Conservation (phyloP, 2,113 vertebrate species). For the Eretmochelys imbricata region DNA sequence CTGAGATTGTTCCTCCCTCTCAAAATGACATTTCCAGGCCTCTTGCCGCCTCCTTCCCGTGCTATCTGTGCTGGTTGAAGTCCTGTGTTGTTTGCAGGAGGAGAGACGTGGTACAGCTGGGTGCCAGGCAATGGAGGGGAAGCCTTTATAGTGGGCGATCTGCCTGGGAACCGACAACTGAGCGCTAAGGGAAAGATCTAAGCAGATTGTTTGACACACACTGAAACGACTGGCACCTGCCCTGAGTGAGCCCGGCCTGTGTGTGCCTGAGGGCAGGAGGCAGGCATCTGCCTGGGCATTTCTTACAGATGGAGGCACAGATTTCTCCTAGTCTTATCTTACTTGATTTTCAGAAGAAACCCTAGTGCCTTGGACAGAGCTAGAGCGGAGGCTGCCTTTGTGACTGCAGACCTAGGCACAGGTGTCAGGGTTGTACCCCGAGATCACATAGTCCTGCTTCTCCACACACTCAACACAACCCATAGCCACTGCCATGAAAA, state of each 20-base stretch:
- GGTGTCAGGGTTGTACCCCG: not conserved
- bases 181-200: not conserved
- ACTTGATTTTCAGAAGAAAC: not conserved
- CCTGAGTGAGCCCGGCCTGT: rapidly evolving
- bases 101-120: not conserved
- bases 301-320: not conserved
- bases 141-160: not conserved
- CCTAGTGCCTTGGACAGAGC: not conserved
- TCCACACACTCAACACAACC: not conserved
- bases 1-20: not conserved
- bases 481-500: not conserved
- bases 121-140: rapidly evolving
- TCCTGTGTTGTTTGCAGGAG: not conserved
- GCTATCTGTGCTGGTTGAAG: not conserved
- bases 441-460: not conserved
- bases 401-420: not conserved
- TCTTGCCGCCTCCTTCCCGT: not conserved
- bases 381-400: not conserved
- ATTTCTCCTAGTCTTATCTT: not conserved
- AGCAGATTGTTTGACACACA: rapidly evolving
- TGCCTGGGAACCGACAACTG: not conserved
- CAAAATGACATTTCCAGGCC: not conserved
- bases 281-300: not conserved
- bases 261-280: rapidly evolving
- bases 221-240: not conserved